Conservation (phyloP, 2,113 vertebrate genomes). For the Crotalus helleri region DNA sequence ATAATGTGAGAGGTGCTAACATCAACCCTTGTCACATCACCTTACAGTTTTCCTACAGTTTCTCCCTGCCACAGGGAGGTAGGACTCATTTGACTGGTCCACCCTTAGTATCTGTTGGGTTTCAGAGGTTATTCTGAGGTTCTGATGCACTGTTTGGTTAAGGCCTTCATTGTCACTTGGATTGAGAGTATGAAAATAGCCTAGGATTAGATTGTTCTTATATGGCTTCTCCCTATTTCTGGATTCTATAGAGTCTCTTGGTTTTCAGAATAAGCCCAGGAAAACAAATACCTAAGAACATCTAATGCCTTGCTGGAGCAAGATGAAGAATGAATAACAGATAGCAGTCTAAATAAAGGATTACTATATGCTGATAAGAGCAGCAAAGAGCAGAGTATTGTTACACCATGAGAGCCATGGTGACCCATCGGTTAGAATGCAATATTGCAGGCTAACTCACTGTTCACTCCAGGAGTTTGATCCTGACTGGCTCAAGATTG, state of each 20-base stretch:
- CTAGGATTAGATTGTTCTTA: neutral
- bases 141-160: neutral
- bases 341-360: neutral
- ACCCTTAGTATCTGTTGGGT: neutral
- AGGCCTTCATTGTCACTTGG: neutral
- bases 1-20: neutral
- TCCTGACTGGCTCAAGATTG: too few relatives aligned
- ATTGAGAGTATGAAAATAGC: neutral
- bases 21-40: neutral
- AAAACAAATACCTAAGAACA: neutral
- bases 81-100: neutral
- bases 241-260: neutral
- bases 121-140: neutral
- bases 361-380: neutral
- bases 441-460: too few relatives aligned
- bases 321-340: neutral
- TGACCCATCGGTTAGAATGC: too few relatives aligned
- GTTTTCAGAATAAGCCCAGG: neutral
- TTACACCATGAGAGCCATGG: neutral
- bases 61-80: neutral
- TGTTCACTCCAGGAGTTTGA: too few relatives aligned
- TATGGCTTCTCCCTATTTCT: neutral
- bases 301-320: neutral
- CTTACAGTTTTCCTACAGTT: neutral
- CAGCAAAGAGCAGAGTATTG: neutral